Conservation (phyloP, 2,797 vertebrate species). For the Eutrigla gurnardus region DNA sequence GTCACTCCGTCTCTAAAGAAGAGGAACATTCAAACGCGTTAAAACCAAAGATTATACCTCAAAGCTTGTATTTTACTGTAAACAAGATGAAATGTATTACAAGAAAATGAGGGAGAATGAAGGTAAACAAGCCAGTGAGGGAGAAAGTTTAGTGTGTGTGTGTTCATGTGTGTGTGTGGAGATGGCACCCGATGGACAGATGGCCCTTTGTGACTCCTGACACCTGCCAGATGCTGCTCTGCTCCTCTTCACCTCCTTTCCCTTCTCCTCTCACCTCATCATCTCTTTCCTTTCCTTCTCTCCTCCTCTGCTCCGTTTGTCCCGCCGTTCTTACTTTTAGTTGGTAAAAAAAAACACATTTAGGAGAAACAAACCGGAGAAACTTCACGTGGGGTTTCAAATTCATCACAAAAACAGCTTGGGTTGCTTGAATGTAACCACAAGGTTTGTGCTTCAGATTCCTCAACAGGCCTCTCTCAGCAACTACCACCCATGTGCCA, state of each 20-base stretch:
- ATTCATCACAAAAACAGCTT: neutral
- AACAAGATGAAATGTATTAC: slow-evolving; percentile 8
- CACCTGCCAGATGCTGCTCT: slow-evolving; percentile 99
- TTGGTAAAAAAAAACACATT: slow-evolving; percentile 17
- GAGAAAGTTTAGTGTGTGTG: slow-evolving; percentile 84
- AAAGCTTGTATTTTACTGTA: slow-evolving; percentile 23
- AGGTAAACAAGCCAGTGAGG: slow-evolving; percentile 70
- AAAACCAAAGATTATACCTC: slow-evolving; percentile 1
- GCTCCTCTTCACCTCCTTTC: slow-evolving; percentile 78
- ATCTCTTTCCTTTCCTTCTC: slow-evolving; percentile 29
- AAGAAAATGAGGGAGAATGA: neutral
- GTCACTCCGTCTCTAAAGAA: slow-evolving; percentile 18
- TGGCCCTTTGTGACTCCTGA: slow-evolving; percentile 98
- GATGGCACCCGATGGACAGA: slow-evolving; percentile 93
- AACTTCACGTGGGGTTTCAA: neutral
- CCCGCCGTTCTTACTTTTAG: slow-evolving; percentile 21
- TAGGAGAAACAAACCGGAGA: slow-evolving; percentile 24
- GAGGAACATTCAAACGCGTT: slow-evolving; percentile 14
- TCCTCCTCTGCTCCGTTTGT: slow-evolving; percentile 12
- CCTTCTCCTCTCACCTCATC: slow-evolving; percentile 62
- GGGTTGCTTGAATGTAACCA: neutral
- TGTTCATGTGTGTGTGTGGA: slow-evolving; percentile 64
- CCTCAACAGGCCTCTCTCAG: neutral
- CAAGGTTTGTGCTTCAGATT: slow-evolving; percentile 16
- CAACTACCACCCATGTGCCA: neutral